Percentiles rank a stretch among this genome's conserved stretches.
Evolutionary conservation across 2,113 vertebrate genomes (phyloP).

Genomic region (Pangasianodon hypophthalmus): DNA sequence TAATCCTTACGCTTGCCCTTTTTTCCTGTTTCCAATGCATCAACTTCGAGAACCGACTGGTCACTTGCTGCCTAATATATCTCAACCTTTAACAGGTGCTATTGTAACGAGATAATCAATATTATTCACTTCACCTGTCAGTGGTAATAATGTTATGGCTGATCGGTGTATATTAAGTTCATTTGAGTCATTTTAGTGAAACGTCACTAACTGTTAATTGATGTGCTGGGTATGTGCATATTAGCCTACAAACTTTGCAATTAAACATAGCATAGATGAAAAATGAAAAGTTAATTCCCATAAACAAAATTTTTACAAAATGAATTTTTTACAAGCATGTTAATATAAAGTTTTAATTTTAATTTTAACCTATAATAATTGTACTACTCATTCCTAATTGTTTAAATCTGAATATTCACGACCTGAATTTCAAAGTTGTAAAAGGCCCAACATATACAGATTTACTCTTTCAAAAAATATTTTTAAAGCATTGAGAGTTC

Average conservation of each 20-base stretch:
- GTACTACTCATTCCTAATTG: background rate
- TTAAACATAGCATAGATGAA: background rate
- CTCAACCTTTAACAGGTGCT: no score
- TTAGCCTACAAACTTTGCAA: background rate
- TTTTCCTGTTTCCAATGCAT: no score
- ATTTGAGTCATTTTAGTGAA: background rate
- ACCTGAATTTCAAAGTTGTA: background rate
- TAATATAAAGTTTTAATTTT: background rate
- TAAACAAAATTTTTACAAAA: background rate
- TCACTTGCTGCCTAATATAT: no score
- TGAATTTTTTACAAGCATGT: background rate
- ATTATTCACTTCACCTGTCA: no score
- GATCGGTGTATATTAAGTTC: background rate
- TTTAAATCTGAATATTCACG: background rate
- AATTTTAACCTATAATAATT: background rate
- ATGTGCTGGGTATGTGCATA: background rate
- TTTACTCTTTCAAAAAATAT: background rate
- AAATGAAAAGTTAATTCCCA: background rate
- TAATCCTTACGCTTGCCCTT: no score
- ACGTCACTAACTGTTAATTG: background rate
- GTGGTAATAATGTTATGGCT: no score
- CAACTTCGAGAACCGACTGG: no score
- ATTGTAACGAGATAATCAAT: no score
- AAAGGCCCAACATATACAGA: background rate
- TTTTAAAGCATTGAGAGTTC: background rate